phyloP scores from a whole-genome alignment of 2,888 invertebrate species.

The Hipparchia sbordonii region DNA sequence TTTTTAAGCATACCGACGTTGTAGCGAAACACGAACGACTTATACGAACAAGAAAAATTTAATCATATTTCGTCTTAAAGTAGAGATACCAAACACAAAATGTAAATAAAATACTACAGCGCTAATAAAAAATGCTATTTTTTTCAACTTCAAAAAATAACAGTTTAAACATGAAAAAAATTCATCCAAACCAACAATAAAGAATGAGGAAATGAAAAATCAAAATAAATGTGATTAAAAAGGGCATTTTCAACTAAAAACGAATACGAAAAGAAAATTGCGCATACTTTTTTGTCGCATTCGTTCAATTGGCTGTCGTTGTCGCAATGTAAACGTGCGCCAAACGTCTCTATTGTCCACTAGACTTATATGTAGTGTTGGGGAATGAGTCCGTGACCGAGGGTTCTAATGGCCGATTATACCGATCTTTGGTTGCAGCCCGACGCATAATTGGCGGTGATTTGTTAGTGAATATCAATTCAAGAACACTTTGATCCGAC shows the following conservation, averaged over 20 bases:
- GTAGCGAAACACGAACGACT: no score
- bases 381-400: conserved; percentile 63
- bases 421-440: conserved; percentile 58
- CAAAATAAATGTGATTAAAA: no score
- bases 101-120: no score
- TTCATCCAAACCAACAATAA: no score
- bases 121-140: no score
- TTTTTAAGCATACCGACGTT: no score
- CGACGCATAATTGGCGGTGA: conserved; percentile 48
- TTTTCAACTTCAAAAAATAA: no score
- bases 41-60: no score
- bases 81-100: no score
- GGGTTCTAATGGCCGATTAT: conserved; percentile 58
- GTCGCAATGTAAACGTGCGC: conserved; percentile 24
- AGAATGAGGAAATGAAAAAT: no score
- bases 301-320: neutral
- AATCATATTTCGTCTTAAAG: no score
- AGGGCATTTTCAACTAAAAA: neutral
- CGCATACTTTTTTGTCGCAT: neutral
- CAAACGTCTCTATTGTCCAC: conserved; percentile 45
- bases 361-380: conserved; percentile 65
- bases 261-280: neutral
- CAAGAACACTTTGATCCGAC: conserved; percentile 29
- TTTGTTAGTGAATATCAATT: conserved; percentile 60
- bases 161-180: no score